These are phyloP conservation scores for Caenorhabditis briggsae DNA, from an alignment of 1,140 invertebrate species.

Conservation along the genomic window DNA sequence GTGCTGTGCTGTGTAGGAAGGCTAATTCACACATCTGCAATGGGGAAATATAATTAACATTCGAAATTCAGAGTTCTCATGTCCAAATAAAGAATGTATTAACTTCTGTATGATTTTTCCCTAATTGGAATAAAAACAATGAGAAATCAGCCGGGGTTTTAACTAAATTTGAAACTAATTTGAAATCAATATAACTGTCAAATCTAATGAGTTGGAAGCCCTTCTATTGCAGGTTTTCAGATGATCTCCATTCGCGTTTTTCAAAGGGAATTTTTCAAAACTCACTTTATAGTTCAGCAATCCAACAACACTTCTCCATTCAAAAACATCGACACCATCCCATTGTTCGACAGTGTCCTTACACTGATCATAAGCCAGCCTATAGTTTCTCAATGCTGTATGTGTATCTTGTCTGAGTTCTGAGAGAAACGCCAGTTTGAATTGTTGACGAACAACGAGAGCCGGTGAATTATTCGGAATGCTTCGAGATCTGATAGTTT, in stretches of 20 bases:
- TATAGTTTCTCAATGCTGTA: constrained; percentile 91
- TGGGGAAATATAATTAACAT: not conserved
- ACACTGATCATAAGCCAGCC: constrained; percentile 88
- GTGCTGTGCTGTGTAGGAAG: constrained; percentile 88
- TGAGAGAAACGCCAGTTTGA: constrained; percentile 94
- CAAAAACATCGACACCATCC: constrained; percentile 89
- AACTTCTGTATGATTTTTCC: no score
- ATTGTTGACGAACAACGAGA: constrained; percentile 89
- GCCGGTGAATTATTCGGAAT: constrained; percentile 66
- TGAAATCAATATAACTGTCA: no score
- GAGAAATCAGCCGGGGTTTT: no score
- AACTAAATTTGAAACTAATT: no score
- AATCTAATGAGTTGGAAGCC: no score
- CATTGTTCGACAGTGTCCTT: constrained; percentile 86
- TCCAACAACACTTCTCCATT: constrained; percentile 93
- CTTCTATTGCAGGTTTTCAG: no score
- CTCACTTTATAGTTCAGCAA: constrained; percentile 93
- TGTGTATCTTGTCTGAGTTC: constrained; percentile 91
- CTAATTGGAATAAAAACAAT: no score
- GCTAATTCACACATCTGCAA: constrained; percentile 85
- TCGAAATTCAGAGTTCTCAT: no score
- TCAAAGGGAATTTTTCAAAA: not conserved
- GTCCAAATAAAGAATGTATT: no score
- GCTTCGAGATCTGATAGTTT: constrained; percentile 83
- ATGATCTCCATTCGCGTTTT: no score